phyloP scores from a whole-genome alignment of 1,140 invertebrate genomes.

The Heliothis virescens region DNA sequence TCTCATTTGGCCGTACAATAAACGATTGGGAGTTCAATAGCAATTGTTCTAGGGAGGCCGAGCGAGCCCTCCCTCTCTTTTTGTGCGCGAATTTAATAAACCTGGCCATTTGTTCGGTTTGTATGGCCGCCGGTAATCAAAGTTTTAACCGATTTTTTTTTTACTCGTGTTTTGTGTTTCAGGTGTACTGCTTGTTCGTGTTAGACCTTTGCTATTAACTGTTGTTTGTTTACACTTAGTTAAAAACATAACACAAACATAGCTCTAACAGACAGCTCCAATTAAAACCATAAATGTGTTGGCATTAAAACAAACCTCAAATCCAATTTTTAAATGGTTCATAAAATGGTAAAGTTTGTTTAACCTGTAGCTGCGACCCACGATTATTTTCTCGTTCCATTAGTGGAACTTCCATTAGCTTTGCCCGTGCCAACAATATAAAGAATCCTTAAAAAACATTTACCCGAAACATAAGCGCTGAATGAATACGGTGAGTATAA shows the following conservation, averaged over 20 bases:
- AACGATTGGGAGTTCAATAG: slow-evolving; percentile 21
- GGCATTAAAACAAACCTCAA: no score
- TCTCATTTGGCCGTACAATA: slow-evolving; percentile 36
- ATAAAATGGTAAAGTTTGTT: no score
- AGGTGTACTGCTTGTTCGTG: neutral
- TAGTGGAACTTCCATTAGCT: neutral
- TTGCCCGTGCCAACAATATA: neutral
- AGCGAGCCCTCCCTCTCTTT: neutral
- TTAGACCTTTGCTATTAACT: neutral
- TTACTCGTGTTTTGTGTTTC: neutral
- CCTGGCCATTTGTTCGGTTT: slow-evolving; percentile 29
- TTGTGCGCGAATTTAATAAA: slow-evolving; percentile 46
- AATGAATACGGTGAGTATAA: slow-evolving; percentile 31
- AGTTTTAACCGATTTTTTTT: slow-evolving; percentile 38
- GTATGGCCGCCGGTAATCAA: slow-evolving; percentile 35
- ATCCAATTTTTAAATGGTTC: no score
- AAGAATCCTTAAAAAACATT: slow-evolving; percentile 2
- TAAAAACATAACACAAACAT: no score
- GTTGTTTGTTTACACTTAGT: no score
- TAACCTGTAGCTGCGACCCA: no score
- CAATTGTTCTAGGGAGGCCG: slow-evolving; percentile 16
- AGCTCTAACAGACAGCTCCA: no score
- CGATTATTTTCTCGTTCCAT: neutral
- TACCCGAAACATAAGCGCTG: slow-evolving; percentile 17
- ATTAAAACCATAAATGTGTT: no score